Percentiles rank a stretch among this genome's conserved stretches.
Conservation (phyloP, 2,113 vertebrate genomes). For the Glaucomys volans region DNA sequence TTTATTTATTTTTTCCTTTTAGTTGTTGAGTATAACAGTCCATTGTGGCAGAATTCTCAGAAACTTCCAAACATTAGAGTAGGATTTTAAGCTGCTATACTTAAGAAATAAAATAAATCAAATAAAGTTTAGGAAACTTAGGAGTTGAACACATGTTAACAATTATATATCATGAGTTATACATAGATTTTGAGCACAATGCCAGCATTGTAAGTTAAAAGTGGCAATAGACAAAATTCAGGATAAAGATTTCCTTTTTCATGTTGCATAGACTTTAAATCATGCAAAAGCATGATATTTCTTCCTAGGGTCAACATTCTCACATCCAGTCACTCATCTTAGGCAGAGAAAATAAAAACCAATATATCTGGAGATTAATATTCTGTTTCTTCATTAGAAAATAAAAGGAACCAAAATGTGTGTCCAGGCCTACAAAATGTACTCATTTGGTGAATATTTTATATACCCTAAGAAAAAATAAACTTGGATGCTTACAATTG, state of each 20-base stretch:
- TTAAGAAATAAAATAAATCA: slow-evolving; percentile 42
- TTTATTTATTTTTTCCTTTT: slow-evolving; percentile 31
- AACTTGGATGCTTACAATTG: background rate
- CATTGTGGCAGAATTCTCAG: background rate
- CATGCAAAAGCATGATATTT: slow-evolving; percentile 36
- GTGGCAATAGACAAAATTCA: slow-evolving; percentile 61
- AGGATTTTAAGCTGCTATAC: background rate
- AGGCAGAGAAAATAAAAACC: background rate
- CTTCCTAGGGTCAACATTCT: background rate
- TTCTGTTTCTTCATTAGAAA: slow-evolving; percentile 26
- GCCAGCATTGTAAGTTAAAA: slow-evolving; percentile 6
- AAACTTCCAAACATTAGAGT: slow-evolving; percentile 38
- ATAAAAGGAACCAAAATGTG: background rate
- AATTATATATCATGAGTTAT: slow-evolving; percentile 58
- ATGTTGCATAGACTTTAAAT: slow-evolving; percentile 49
- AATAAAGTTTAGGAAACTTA: slow-evolving; percentile 59
- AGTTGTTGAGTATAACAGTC: slow-evolving; percentile 15
- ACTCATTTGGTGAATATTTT: background rate
- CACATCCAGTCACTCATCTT: background rate
- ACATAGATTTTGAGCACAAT: slow-evolving; percentile 64
- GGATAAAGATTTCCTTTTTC: slow-evolving; percentile 61
- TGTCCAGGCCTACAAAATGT: background rate
- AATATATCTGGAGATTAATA: background rate
- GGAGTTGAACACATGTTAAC: slow-evolving; percentile 52
- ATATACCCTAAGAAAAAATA: background rate